Evolutionary conservation across 1,140 invertebrate species (phyloP).

Genomic region (Bathynomus jamesi): DNA sequence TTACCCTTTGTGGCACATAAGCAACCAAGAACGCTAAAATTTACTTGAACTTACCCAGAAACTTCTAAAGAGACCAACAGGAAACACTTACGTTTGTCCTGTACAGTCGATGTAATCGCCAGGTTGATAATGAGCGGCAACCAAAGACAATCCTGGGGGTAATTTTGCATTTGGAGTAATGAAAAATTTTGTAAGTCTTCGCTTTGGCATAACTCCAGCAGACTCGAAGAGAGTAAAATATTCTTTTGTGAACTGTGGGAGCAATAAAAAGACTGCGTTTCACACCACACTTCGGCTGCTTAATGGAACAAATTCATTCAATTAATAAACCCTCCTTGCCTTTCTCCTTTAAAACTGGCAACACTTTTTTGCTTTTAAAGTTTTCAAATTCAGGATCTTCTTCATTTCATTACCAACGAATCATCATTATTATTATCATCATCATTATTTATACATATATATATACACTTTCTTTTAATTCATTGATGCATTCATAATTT

Average conservation of each 20-base stretch:
- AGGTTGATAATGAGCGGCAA: conserved; percentile 77
- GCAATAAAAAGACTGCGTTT: conserved; percentile 14
- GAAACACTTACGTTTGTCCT: conserved; percentile 75
- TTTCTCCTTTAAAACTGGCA: too few relatives aligned
- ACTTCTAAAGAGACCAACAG: background rate
- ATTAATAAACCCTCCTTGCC: too few relatives aligned
- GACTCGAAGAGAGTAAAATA: conserved; percentile 80
- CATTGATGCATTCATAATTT: too few relatives aligned
- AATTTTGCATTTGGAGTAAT: conserved; percentile 79
- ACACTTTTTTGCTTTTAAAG: too few relatives aligned
- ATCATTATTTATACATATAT: too few relatives aligned
- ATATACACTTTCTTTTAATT: too few relatives aligned
- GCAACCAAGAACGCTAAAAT: background rate
- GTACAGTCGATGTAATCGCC: conserved; percentile 85
- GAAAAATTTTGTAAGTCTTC: conserved; percentile 69
- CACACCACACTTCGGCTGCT: background rate
- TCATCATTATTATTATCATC: too few relatives aligned
- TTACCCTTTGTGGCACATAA: too few relatives aligned
- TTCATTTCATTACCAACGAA: too few relatives aligned
- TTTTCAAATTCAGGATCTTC: too few relatives aligned
- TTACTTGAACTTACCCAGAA: background rate
- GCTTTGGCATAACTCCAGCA: conserved; percentile 83
- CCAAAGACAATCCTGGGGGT: conserved; percentile 79
- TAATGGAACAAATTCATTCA: conserved; percentile 7
- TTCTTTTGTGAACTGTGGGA: conserved; percentile 65